Base-by-base conservation (phyloP, 2,113 vertebrate genomes). In the Malurus cyaneus region DNA sequence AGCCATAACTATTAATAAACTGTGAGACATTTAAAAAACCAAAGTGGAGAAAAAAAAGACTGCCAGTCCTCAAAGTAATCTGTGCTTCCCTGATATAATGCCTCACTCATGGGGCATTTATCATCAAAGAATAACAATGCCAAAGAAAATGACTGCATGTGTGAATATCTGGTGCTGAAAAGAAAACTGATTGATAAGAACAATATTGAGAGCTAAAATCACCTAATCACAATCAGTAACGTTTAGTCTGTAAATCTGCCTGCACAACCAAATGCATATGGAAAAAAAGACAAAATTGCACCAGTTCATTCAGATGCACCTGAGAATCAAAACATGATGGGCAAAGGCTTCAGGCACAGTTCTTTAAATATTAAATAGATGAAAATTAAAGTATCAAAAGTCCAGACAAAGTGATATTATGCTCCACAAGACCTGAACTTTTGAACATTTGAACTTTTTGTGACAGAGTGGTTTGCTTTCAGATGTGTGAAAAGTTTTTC, bases 161-260 rank as follows among this genome's bases (percentile, higher is more conserved):
- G 66, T 53, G 84, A 95, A 65, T 44, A 71, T 9, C 64, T 84
- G n/a, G 74, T 47, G 18, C 53, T 92, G 80, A 94, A 86, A 93
- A 93, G 86, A 89, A 95, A 77, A 54, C 56, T 81, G 91, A 89
- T 62, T 91, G 85, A 61, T 29, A 69, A 87, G 67, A 94, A 86
- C 28, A 90, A 88, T 74, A 86, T 74, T 91, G 61, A 83, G 50
- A 36, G 4, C 79, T 84, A 86, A 90, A 74, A 95, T 65, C 76
- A 69, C 60, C 71, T 89, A 88, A 93, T 97, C 57, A 80, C 66
- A 96, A 94, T 92, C 96, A 96, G 93, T 26, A 66, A 67, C 53
- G 82, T 87, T 47, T 31, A 65, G 36, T 34, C 79, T 62, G 79
- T 61, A 87, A 87, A 91, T 89, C 66, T 86, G 69, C 50, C 76